These are phyloP conservation scores for Sphaerophoria rueppellii DNA, from an alignment of 2,888 invertebrate genomes.

Conservation along the genomic window DNA sequence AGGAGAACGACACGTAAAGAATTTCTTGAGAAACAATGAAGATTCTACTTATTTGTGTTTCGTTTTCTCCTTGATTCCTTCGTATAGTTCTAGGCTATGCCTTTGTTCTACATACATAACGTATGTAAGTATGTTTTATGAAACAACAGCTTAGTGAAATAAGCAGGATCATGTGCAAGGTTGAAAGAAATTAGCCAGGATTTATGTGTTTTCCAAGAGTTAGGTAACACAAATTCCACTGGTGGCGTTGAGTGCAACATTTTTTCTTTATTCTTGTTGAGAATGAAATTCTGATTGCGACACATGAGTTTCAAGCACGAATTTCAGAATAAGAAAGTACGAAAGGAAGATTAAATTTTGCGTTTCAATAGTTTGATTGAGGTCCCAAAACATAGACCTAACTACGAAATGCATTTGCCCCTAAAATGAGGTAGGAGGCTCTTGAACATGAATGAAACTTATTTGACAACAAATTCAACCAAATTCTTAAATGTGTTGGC, in stretches of 20 bases:
- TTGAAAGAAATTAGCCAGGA: constrained; percentile 50
- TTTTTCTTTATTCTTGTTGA: constrained; percentile 13
- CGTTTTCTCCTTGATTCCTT: not conserved
- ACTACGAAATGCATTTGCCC: no score
- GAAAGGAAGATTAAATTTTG: no score
- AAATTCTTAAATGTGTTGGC: no score
- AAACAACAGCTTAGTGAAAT: constrained; percentile 22
- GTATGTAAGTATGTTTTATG: not conserved
- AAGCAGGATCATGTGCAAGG: constrained; percentile 31
- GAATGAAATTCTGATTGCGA: constrained; percentile 46
- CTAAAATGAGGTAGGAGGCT: no score
- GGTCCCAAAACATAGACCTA: no score
- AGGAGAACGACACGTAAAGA: constrained; percentile 30
- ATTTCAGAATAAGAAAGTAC: no score
- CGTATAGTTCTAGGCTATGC: not conserved
- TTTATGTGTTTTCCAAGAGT: constrained; percentile 44
- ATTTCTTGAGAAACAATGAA: constrained; percentile 49
- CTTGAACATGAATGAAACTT: no score
- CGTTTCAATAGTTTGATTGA: no score
- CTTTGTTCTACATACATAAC: not conserved
- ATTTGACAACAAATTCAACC: no score
- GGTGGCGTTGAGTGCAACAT: constrained; percentile 54
- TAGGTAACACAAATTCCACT: constrained; percentile 45
- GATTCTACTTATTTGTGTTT: constrained; percentile 4
- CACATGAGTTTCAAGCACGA: constrained; percentile 41